These are phyloP conservation scores for Hemibagrus guttatus DNA, from an alignment of 2,797 vertebrate species.

Conservation along the genomic window DNA sequence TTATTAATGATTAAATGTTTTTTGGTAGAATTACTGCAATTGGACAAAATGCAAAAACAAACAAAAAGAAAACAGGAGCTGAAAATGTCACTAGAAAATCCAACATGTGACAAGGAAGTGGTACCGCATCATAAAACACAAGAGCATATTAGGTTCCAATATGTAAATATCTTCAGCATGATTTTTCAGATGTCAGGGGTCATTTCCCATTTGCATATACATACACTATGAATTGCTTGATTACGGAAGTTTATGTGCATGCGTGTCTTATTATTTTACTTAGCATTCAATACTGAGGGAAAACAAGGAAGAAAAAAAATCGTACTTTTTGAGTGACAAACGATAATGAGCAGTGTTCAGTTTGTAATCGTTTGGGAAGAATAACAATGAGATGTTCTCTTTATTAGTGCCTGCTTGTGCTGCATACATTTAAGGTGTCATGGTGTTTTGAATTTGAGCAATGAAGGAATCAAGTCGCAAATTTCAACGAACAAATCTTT, in stretches of 20 bases:
- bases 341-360: slow-evolving; percentile 39
- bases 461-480: slow-evolving; percentile 14
- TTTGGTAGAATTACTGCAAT: no score
- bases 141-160: not conserved
- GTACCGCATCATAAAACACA: not conserved
- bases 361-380: slow-evolving; percentile 19
- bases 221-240: not conserved
- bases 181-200: not conserved
- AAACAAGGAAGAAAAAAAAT: not conserved
- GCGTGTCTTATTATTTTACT: not conserved
- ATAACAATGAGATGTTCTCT: slow-evolving; percentile 17
- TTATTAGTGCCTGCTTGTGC: slow-evolving; percentile 28
- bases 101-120: not conserved
- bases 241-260: not conserved
- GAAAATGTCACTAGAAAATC: not conserved
- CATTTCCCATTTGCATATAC: slow-evolving; percentile 4
- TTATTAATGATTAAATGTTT: not conserved
- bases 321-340: slow-evolving; percentile 9
- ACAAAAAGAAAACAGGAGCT: not conserved
- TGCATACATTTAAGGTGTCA: slow-evolving; percentile 24
- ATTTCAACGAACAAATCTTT: slow-evolving; percentile 11
- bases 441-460: slow-evolving; percentile 27
- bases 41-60: not conserved
- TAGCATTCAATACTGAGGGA: not conserved
- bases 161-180: not conserved